A percentile compares a stretch with the other conserved stretches of the same genome.
Conservation (phyloP, 2,113 vertebrate genomes). For the Eira barbara region DNA sequence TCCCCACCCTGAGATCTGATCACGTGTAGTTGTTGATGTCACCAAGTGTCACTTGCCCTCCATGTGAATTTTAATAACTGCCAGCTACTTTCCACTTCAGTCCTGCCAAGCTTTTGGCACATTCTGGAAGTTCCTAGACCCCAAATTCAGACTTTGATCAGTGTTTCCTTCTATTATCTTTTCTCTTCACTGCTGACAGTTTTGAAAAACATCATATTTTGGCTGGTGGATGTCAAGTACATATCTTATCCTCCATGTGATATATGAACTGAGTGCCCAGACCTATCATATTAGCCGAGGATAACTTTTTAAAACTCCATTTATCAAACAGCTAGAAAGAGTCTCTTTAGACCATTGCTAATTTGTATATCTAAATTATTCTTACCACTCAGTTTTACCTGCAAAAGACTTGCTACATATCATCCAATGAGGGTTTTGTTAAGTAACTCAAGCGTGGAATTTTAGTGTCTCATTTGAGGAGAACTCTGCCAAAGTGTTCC, state of each 20-base stretch:
- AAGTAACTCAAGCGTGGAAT: slow-evolving; percentile 15
- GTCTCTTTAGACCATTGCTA: slow-evolving; percentile 35
- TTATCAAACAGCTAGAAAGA: slow-evolving; percentile 18
- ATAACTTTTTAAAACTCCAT: slow-evolving; percentile 13
- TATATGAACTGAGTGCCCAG: background rate
- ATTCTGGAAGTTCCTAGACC: background rate
- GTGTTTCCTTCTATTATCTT: background rate
- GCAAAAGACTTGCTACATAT: slow-evolving; percentile 43
- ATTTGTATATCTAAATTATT: slow-evolving; percentile 64
- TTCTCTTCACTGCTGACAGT: slow-evolving; percentile 6
- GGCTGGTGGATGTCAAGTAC: background rate
- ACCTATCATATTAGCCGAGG: background rate
- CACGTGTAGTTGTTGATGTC: background rate
- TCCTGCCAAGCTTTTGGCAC: background rate
- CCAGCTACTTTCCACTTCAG: background rate
- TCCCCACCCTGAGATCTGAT: background rate
- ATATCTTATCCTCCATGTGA: background rate
- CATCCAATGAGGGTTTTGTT: slow-evolving; percentile 10
- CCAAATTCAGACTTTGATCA: background rate
- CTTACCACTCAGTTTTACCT: slow-evolving; percentile 39
- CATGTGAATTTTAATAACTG: background rate
- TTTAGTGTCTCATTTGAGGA: slow-evolving; percentile 47
- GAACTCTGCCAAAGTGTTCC: slow-evolving; percentile 8
- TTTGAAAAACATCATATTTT: background rate
- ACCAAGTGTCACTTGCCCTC: background rate